phyloP scores from a whole-genome alignment of 2,888 invertebrate genomes.

The Helicoverpa assulta region DNA sequence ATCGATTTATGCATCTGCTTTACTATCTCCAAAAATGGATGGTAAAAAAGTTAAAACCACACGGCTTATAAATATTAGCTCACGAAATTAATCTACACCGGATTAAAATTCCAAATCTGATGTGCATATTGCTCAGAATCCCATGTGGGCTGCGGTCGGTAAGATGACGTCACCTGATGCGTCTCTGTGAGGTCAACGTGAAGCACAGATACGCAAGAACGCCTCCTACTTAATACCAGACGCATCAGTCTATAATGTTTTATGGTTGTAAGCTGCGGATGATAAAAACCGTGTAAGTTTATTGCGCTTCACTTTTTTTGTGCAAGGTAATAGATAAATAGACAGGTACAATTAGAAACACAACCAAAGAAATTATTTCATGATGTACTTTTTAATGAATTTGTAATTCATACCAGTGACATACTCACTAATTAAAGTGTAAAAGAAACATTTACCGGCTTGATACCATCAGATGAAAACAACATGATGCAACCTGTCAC shows the following conservation, averaged over 20 bases:
- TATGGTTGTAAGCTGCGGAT: constrained; percentile 3
- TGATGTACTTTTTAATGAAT: neutral
- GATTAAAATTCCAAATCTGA: constrained; percentile 15
- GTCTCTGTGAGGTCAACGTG: constrained; percentile 70
- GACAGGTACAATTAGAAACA: constrained; percentile 4
- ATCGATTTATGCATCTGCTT: neutral
- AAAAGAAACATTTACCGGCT: constrained; percentile 6
- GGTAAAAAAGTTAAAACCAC: neutral
- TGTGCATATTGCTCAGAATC: constrained; percentile 15
- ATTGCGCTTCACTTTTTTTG: constrained; percentile 5
- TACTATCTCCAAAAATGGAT: neutral
- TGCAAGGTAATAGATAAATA: neutral
- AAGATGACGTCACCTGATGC: constrained; percentile 71
- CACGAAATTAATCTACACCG: neutral
- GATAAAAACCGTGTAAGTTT: constrained; percentile 16
- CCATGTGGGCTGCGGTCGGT: constrained; percentile 51
- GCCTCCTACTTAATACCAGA: constrained; percentile 28
- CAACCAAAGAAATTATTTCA: neutral
- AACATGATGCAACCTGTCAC: constrained; percentile 28
- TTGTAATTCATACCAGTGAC: constrained; percentile 9
- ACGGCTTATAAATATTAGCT: neutral
- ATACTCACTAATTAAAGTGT: constrained; percentile 23
- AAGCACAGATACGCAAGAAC: constrained; percentile 30
- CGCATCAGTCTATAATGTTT: neutral
- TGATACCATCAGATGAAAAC: neutral